Percentiles rank a stretch among this genome's conserved stretches.
phyloP scores from a whole-genome alignment of 2,797 vertebrate genomes.

The Liparis tanakae region DNA sequence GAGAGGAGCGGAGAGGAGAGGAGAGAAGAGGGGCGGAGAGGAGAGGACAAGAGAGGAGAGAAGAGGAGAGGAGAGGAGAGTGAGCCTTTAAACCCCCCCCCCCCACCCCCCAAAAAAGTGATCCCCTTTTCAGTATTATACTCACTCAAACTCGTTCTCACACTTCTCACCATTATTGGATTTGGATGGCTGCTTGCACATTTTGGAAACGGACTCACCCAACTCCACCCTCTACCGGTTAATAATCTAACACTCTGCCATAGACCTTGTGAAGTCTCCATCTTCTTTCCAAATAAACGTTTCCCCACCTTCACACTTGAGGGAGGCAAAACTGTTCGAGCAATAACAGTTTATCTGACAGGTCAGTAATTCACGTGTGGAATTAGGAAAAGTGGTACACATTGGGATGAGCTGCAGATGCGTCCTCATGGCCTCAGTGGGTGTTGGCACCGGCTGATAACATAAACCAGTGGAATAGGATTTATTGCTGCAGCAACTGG shows the following conservation, averaged over 20 bases:
- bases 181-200: constrained; percentile 55
- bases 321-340: constrained; percentile 54
- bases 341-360: constrained; percentile 64
- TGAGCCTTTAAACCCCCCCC: constrained; percentile 18
- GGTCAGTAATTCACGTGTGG: constrained; percentile 50
- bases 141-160: constrained; percentile 34
- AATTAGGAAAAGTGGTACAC: constrained; percentile 54
- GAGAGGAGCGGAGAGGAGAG: background rate
- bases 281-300: constrained; percentile 66
- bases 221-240: constrained; percentile 41
- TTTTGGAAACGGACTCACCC: constrained; percentile 57
- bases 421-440: constrained; percentile 7
- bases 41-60: constrained; percentile 12
- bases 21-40: constrained; percentile 7
- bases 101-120: constrained; percentile 36
- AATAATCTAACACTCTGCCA: constrained; percentile 65
- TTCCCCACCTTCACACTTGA: constrained; percentile 58
- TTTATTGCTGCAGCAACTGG: constrained; percentile 54
- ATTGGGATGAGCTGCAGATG: constrained; percentile 30
- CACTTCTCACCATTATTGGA: constrained; percentile 44
- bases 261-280: constrained; percentile 39
- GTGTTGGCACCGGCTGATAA: constrained; percentile 33
- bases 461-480: constrained; percentile 30
- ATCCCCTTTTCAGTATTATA: constrained; percentile 34
- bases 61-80: constrained; percentile 14